Conservation (phyloP, 23 tunicate species). For the Aplidium turbinatum region DNA sequence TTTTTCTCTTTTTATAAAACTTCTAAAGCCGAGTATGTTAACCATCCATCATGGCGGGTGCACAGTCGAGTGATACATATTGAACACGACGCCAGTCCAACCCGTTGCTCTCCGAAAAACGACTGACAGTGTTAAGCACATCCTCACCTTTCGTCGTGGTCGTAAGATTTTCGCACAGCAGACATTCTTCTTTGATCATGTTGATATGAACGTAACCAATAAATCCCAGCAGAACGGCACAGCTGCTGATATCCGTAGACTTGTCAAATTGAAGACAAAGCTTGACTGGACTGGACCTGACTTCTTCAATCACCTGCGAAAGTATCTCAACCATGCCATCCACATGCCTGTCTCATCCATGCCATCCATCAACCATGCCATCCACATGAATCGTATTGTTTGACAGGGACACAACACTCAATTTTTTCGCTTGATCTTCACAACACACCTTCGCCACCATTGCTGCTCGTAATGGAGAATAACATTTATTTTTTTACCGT, state of each 20-base stretch:
- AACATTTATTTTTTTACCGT: too few relatives aligned
- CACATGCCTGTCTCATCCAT: slow-evolving; percentile 14
- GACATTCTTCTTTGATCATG: slow-evolving; percentile 11
- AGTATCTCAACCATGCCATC: slow-evolving; percentile 16
- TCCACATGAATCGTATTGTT: slow-evolving; percentile 4
- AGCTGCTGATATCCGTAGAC: slow-evolving; percentile 10
- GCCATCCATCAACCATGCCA: slow-evolving; percentile 14
- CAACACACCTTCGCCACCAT: slow-evolving; percentile 1
- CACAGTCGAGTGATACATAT: neutral
- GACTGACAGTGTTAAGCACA: neutral
- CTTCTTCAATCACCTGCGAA: slow-evolving; percentile 16
- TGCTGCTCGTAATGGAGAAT: too few relatives aligned
- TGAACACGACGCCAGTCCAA: neutral
- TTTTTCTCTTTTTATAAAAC: slow-evolving; percentile 7
- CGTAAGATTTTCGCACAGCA: neutral
- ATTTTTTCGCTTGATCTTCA: slow-evolving; percentile 1
- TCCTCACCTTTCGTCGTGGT: neutral
- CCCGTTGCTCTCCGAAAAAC: slow-evolving; percentile 1
- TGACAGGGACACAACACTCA: slow-evolving; percentile 3
- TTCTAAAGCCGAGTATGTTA: slow-evolving; percentile 15
- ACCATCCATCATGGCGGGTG: slow-evolving; percentile 18
- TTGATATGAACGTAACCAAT: slow-evolving; percentile 8
- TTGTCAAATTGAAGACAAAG: slow-evolving; percentile 14
- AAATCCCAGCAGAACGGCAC: slow-evolving; percentile 21
- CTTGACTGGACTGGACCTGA: slow-evolving; percentile 21